Conservation (phyloP, 2,797 vertebrate genomes). For the Pangasius krempfi region DNA sequence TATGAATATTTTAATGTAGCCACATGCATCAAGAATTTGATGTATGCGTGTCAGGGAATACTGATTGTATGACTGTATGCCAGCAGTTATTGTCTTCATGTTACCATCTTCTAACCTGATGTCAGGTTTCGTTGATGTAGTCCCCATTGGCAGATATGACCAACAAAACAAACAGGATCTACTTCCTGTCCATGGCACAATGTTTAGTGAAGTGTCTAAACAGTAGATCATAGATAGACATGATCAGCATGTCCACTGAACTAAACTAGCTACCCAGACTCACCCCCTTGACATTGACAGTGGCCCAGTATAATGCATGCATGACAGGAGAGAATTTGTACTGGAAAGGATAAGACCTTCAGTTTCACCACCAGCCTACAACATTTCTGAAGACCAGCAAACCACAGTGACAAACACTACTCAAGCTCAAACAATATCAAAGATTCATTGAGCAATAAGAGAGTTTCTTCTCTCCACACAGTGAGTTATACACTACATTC, state of each 20-base stretch:
- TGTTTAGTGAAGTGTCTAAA: background rate
- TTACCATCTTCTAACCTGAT: background rate
- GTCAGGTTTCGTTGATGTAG: background rate
- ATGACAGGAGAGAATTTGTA: background rate
- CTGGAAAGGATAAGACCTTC: background rate
- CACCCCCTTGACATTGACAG: background rate
- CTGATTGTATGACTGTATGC: background rate
- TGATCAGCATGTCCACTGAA: background rate
- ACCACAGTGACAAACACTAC: background rate
- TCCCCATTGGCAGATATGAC: too few species aligned
- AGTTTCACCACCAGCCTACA: background rate
- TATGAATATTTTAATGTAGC: background rate
- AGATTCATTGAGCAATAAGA: background rate
- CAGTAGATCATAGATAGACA: background rate
- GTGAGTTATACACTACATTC: background rate
- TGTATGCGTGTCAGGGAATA: background rate
- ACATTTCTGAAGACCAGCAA: background rate
- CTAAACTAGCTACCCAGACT: background rate
- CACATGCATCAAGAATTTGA: background rate
- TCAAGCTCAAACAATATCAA: background rate
- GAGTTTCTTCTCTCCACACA: background rate
- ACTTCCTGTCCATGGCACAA: background rate
- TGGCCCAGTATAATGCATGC: background rate
- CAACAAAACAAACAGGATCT: background rate
- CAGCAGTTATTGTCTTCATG: background rate